A percentile compares a stretch with the other conserved stretches of the same genome.
phyloP scores from a whole-genome alignment of 2,888 invertebrate genomes.

The Sepiola atlantica region DNA sequence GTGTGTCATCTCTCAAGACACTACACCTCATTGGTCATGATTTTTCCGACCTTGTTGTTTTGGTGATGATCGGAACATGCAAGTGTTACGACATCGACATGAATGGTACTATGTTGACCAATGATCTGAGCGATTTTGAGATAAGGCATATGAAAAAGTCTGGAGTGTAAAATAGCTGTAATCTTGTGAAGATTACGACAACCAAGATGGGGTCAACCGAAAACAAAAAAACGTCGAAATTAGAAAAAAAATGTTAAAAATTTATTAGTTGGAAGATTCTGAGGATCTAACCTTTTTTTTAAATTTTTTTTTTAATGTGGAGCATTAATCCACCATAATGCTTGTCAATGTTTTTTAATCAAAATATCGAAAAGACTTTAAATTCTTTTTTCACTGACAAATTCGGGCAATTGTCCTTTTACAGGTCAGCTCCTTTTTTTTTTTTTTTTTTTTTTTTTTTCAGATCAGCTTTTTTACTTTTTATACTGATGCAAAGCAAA shows the following conservation, averaged over 20 bases:
- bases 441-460: neutral
- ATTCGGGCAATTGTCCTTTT: neutral
- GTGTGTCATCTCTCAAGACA: too few relatives aligned
- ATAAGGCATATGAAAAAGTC: too few relatives aligned
- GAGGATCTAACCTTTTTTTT: neutral
- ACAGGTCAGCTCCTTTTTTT: neutral
- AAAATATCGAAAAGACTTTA: neutral
- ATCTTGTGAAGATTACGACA: too few relatives aligned
- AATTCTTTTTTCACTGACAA: neutral
- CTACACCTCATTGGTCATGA: too few relatives aligned
- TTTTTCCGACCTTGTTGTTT: too few relatives aligned
- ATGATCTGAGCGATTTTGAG: too few relatives aligned
- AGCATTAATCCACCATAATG: neutral
- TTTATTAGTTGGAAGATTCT: neutral
- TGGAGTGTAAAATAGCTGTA: too few relatives aligned
- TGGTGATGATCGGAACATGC: too few relatives aligned
- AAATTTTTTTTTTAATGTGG: neutral
- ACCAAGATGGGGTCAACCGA: too few relatives aligned
- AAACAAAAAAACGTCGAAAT: neutral
- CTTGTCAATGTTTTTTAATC: neutral
- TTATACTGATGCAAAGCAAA: slow-evolving; percentile 8
- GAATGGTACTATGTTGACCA: too few relatives aligned
- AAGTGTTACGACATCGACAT: too few relatives aligned
- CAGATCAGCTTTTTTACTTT: neutral
- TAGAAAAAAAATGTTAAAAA: neutral